Base-by-base conservation (phyloP, 2,888 invertebrate genomes). In the Sinohyriopsis cumingii region DNA sequence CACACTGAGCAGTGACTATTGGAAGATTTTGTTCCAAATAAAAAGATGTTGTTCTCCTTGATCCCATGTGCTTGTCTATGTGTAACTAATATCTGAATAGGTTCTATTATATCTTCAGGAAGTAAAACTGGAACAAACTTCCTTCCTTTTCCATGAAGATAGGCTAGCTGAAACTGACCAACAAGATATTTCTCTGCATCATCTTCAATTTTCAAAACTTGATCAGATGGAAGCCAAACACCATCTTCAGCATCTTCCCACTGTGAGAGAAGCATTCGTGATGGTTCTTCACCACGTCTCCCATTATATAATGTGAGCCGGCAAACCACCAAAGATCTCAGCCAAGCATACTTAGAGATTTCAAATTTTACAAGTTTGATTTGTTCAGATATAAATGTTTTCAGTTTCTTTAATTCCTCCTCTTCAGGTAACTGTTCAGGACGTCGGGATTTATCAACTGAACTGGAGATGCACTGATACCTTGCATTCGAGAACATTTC, bases 91-190 rank as follows among this genome's bases (percentile, higher is more conserved):
- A 74, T 53, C n/a, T 69, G 55, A 4, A 73, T 63, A 54, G 65
- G 53, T 24, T 63, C 59, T 3, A 75, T 45, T 15, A 77, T 61
- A 59, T 79, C 73, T 6, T 67, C 19, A 5, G 79, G 79, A 56
- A 79, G 64, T 54, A 77, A 57, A 18, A 79, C 68, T 22, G 77
- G 69, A 5, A 78, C 76, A 72, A 54, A 73, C 24, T 78, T 75
- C 63, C 66, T 75, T n/a, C 72, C 71, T 60, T 73, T 77, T n/a
- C 72, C 72, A 22, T 63, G 54, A 56, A 79, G 55, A 55, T 75
- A 77, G 15, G 69, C 77, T 33, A 79, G 45, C 54, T 64, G 68
- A 55, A 63, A 77, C 24, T 68, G 68, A 18, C 71, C 69, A 33
- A 77, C 18, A 54, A 77, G 66, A 57, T 66, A 77, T 25, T 79